Percentiles rank a stretch among this genome's conserved stretches.
Evolutionary conservation across 2,113 vertebrate genomes (phyloP).

Genomic region (Lates calcarifer): DNA sequence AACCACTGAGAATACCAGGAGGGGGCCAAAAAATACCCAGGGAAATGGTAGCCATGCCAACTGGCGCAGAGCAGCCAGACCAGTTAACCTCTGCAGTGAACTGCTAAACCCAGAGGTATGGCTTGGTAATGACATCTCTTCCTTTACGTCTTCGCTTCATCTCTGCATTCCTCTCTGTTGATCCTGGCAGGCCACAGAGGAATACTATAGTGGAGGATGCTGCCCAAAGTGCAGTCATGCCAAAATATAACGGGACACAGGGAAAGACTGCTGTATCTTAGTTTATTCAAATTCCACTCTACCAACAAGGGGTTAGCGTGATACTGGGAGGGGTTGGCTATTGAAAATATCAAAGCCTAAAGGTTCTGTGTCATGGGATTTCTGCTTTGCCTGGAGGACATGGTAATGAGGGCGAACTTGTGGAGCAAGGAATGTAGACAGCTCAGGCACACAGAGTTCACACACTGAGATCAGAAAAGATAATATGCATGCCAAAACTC

Average conservation of each 20-base stretch:
- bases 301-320: slow-evolving; percentile 52
- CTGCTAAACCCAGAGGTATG: slow-evolving; percentile 73
- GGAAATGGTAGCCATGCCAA: slow-evolving; percentile 82
- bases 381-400: slow-evolving; percentile 62
- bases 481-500: slow-evolving; percentile 29
- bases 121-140: slow-evolving; percentile 77
- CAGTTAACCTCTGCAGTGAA: slow-evolving; percentile 81
- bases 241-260: slow-evolving; percentile 47
- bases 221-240: slow-evolving; percentile 39
- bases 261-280: slow-evolving; percentile 28
- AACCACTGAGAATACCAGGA: slow-evolving; percentile 57
- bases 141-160: slow-evolving; percentile 47
- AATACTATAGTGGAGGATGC: slow-evolving; percentile 46
- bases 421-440: slow-evolving; percentile 53
- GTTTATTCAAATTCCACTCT: slow-evolving; percentile 70
- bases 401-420: slow-evolving; percentile 66
- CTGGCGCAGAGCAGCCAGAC: slow-evolving; percentile 71
- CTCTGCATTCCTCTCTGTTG: slow-evolving; percentile 57
- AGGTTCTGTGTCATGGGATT: slow-evolving; percentile 67
- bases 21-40: slow-evolving; percentile 53
- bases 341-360: slow-evolving; percentile 76
- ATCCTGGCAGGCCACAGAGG: slow-evolving; percentile 63
- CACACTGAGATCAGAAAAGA: slow-evolving; percentile 51
- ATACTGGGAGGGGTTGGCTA: slow-evolving; percentile 29
- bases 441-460: slow-evolving; percentile 52